Conservation (phyloP, 2,797 vertebrate species). For the Acanthiza pusilla region DNA sequence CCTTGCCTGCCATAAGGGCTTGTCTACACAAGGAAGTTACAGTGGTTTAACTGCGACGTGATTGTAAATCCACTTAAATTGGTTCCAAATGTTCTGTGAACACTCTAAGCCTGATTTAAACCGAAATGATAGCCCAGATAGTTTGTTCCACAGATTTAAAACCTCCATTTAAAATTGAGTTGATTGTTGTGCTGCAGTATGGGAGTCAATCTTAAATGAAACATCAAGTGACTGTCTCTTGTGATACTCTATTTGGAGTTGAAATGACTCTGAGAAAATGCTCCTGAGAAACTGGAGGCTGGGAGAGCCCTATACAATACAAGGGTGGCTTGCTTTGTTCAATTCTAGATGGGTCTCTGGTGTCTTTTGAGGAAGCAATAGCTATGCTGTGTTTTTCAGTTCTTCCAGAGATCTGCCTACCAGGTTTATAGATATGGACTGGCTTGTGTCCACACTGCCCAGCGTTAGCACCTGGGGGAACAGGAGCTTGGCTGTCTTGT, state of each 20-base stretch:
- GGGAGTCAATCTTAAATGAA: not conserved
- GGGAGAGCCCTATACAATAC: not conserved
- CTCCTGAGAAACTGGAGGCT: not conserved
- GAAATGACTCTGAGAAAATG: not conserved
- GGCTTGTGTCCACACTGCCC: not conserved
- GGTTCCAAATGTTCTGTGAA: conserved; percentile 55
- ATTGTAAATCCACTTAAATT: conserved; percentile 58
- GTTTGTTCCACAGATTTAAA: not conserved
- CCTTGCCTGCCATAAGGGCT: not conserved
- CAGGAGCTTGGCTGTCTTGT: not conserved
- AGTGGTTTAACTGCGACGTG: conserved; percentile 33
- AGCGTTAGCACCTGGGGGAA: not conserved
- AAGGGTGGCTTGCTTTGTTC: not conserved
- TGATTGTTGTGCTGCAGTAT: not conserved
- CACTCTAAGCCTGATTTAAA: conserved; percentile 15
- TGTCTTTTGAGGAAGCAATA: not conserved
- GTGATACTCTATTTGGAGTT: not conserved
- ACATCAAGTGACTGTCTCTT: not conserved
- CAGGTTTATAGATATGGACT: not conserved
- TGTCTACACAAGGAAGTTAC: conserved; percentile 30
- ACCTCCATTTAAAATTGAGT: not conserved
- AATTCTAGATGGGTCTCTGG: not conserved
- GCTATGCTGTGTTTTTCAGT: not conserved
- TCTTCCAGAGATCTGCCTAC: not conserved
- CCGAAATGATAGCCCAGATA: not conserved